Evolutionary conservation across 2,888 invertebrate species (phyloP).

Genomic region (Caenorhabditis macrosperma): DNA sequence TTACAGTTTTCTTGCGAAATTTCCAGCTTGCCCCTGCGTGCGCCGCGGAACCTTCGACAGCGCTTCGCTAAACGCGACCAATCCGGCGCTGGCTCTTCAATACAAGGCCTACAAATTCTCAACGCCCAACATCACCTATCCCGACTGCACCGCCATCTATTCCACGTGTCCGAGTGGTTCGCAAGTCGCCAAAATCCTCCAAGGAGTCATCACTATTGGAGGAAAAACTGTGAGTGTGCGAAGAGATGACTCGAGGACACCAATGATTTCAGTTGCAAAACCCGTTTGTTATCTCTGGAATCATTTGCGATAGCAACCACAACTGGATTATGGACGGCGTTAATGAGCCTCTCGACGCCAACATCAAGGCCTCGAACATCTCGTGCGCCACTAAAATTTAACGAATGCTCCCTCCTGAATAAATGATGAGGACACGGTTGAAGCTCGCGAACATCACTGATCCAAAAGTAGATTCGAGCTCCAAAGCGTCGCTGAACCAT

Average conservation of each 20-base stretch:
- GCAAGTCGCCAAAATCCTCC: background rate
- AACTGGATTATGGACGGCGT: background rate
- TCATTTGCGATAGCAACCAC: background rate
- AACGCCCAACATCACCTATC: constrained; percentile 13
- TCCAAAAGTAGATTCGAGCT: background rate
- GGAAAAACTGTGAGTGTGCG: background rate
- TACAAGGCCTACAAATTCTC: background rate
- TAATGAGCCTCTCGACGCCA: background rate
- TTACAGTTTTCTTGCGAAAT: no score
- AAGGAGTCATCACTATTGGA: background rate
- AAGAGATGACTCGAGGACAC: background rate
- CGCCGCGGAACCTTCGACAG: constrained; percentile 8
- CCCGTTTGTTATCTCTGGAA: background rate
- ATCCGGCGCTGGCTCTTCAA: background rate
- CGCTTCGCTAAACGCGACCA: background rate
- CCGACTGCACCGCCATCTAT: constrained; percentile 7
- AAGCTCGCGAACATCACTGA: background rate
- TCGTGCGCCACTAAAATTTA: constrained; percentile 5
- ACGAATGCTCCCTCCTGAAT: background rate
- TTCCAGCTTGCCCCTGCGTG: constrained; percentile 21
- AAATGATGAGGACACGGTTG: no score
- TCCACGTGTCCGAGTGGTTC: background rate
- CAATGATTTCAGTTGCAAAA: background rate
- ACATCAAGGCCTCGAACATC: constrained; percentile 4
- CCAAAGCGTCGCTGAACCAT: no score